Conservation (phyloP, 2,113 vertebrate species). For the Heteronetta atricapilla region DNA sequence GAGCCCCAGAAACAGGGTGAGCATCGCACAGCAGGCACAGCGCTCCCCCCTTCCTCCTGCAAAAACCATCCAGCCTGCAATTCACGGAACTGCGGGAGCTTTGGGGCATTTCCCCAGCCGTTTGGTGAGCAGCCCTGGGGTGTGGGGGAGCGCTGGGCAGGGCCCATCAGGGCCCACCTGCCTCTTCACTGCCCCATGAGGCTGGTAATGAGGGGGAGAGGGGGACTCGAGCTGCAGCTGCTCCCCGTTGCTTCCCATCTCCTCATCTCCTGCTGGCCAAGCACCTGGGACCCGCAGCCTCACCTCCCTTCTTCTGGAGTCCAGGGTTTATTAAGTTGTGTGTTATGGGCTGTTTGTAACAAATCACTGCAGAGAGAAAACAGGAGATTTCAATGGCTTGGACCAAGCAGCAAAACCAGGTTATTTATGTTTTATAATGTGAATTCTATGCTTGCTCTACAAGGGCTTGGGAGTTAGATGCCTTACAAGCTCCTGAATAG, state of each 20-base stretch:
- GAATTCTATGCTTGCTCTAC: constrained; percentile 27
- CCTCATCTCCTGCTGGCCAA: not conserved
- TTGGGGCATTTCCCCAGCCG: not conserved
- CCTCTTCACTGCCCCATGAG: rapidly evolving
- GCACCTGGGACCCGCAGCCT: not conserved
- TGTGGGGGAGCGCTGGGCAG: not conserved
- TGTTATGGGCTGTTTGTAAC: not conserved
- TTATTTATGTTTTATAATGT: constrained; percentile 47
- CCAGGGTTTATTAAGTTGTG: not conserved
- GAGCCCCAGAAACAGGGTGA: not conserved
- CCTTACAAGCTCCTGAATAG: constrained; percentile 46
- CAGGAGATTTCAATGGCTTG: not conserved
- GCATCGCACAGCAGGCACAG: rapidly evolving
- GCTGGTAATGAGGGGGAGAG: rapidly evolving
- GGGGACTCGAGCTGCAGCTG: not conserved
- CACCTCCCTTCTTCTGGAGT: not conserved
- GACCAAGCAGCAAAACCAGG: not conserved
- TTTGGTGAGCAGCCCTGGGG: not conserved
- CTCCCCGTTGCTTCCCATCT: not conserved
- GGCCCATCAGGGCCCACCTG: rapidly evolving
- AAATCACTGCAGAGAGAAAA: not conserved
- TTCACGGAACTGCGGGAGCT: not conserved
- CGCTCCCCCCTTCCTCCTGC: not conserved
- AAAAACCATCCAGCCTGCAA: not conserved
- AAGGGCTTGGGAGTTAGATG: not conserved